A percentile compares a stretch with the other conserved stretches of the same genome.
These are phyloP conservation scores for Frieseomelitta varia DNA, from an alignment of 1,140 invertebrate species.

Conservation along the genomic window DNA sequence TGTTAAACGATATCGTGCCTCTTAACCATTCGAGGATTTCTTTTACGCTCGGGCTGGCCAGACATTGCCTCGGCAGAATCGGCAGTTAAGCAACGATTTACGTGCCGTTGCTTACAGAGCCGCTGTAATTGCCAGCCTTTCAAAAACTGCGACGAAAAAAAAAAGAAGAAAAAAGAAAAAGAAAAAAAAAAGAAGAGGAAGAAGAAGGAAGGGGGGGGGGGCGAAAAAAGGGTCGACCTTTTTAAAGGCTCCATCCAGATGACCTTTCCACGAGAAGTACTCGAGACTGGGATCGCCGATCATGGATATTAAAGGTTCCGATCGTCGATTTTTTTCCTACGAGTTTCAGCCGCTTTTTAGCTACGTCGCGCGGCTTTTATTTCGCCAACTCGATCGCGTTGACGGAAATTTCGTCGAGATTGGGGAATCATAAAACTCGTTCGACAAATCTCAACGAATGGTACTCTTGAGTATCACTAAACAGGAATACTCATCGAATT, in stretches of 20 bases:
- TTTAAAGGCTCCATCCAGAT: neutral
- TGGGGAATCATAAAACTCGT: no score
- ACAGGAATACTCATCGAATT: no score
- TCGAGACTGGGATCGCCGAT: neutral
- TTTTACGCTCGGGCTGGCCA: neutral
- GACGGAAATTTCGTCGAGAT: neutral
- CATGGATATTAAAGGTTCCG: neutral
- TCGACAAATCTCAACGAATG: no score
- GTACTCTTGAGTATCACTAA: no score
- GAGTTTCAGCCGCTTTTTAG: neutral
- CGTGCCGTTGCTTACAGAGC: slow-evolving; percentile 22
- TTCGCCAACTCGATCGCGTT: no score
- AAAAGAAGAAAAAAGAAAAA: neutral
- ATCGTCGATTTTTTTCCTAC: neutral
- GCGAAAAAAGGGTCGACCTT: neutral
- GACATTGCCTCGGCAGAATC: slow-evolving; percentile 3
- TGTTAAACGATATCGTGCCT: neutral
- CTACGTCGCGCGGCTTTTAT: neutral
- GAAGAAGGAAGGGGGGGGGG: no score
- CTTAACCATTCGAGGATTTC: slow-evolving; percentile 36
- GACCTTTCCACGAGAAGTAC: neutral
- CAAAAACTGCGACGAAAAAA: neutral
- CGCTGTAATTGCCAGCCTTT: slow-evolving; percentile 9
- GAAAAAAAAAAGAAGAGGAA: neutral
- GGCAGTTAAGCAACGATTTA: slow-evolving; percentile 37